Evolutionary conservation across 2,113 vertebrate genomes (phyloP).

Genomic region (Mirounga angustirostris): DNA sequence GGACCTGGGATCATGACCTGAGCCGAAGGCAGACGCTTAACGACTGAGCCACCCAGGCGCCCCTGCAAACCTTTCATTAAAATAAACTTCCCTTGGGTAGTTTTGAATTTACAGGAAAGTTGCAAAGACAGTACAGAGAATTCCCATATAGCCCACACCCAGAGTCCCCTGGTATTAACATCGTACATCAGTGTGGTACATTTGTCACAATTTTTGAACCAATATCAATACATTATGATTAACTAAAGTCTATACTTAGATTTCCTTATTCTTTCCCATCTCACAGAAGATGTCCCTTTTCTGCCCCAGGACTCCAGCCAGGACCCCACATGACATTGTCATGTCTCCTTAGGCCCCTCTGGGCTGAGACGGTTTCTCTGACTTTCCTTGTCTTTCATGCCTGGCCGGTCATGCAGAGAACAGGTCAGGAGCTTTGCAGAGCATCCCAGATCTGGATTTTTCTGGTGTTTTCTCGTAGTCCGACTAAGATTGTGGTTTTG

Average conservation of each 20-base stretch:
- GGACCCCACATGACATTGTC: no score
- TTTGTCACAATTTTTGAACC: background rate
- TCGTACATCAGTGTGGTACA: background rate
- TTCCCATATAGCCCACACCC: fast-evolving
- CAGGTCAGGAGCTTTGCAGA: background rate
- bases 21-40: no score
- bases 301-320: background rate
- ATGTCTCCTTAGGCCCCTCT: background rate
- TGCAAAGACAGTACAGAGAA: no score
- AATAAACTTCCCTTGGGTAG: background rate
- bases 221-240: fast-evolving
- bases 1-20: no score
- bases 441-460: no score
- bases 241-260: background rate
- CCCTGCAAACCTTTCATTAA: no score
- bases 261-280: background rate
- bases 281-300: background rate
- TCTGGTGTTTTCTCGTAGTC: background rate
- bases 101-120: background rate
- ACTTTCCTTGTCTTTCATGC: background rate
- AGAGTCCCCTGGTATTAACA: background rate
- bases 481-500: background rate
- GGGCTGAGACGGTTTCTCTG: background rate
- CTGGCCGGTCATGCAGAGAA: no score
- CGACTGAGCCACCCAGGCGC: no score